Conservation (phyloP, 2,113 vertebrate genomes). For the Picathartes gymnocephalus region DNA sequence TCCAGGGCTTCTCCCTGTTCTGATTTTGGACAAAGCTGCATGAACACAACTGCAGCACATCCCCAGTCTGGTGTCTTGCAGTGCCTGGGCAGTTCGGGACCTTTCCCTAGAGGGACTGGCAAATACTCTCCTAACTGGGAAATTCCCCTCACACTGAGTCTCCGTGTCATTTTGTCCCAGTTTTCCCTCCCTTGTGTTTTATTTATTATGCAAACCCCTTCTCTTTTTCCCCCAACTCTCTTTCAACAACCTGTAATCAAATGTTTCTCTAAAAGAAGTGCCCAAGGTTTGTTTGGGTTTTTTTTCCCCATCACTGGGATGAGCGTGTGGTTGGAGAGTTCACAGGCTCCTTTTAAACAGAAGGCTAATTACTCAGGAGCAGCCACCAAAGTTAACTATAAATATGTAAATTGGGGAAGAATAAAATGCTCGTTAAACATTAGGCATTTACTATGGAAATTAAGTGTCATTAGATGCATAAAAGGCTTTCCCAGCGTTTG, state of each 20-base stretch:
- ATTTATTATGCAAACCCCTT: background rate
- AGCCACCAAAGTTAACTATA: conserved; percentile 61
- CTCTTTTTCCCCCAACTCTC: background rate
- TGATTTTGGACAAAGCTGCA: background rate
- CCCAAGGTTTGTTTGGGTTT: background rate
- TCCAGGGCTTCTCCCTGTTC: background rate
- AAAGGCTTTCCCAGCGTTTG: conserved; percentile 33
- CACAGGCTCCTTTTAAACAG: conserved; percentile 33
- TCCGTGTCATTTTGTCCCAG: background rate
- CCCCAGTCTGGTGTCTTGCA: rapidly evolving
- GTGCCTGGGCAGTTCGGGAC: background rate
- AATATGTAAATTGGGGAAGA: conserved; percentile 59
- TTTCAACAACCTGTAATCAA: background rate
- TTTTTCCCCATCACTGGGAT: background rate
- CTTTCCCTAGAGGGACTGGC: background rate
- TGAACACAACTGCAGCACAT: background rate
- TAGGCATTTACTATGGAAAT: conserved; percentile 65
- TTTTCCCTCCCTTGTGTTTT: background rate
- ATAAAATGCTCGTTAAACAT: conserved; percentile 59
- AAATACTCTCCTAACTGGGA: background rate
- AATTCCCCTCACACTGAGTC: background rate
- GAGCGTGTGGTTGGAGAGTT: conserved; percentile 11
- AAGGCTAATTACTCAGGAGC: conserved; percentile 37
- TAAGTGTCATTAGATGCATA: conserved; percentile 52
- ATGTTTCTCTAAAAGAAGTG: background rate